Evolutionary conservation across 2,888 invertebrate genomes (phyloP).

Genomic region (Cantharis flavilabris): DNA sequence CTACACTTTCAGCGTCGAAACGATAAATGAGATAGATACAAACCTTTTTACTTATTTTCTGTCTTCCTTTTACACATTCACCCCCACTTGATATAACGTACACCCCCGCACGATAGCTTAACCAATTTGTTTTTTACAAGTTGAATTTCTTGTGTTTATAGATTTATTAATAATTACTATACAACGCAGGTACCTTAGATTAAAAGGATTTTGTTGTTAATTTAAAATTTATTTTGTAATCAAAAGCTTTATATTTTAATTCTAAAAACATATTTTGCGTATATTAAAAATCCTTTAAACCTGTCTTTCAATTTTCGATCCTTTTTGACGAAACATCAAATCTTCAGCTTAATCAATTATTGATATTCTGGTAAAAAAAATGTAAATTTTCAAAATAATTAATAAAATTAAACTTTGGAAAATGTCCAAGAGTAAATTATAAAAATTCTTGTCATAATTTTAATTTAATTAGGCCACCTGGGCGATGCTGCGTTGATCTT

Average conservation of each 20-base stretch:
- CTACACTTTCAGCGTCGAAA: slow-evolving; percentile 44
- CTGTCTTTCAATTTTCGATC: not conserved
- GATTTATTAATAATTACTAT: not conserved
- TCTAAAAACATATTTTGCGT: not conserved
- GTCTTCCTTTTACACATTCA: slow-evolving; percentile 37
- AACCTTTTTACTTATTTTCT: slow-evolving; percentile 40
- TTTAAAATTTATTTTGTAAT: not conserved
- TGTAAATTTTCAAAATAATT: too few species aligned
- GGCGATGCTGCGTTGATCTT: not conserved
- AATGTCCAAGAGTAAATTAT: too few species aligned
- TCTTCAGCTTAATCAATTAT: too few species aligned
- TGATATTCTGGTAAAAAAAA: too few species aligned
- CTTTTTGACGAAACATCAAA: not conserved
- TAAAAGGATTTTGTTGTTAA: not conserved
- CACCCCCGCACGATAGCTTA: slow-evolving; percentile 1
- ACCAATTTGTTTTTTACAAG: not conserved
- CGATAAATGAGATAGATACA: slow-evolving; percentile 43
- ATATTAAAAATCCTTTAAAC: not conserved
- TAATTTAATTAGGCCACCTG: not conserved
- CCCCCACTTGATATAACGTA: slow-evolving; percentile 38
- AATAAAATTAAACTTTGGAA: too few species aligned
- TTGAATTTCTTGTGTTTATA: not conserved
- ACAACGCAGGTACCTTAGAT: not conserved
- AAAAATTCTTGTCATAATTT: too few species aligned
- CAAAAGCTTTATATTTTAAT: not conserved